These are phyloP conservation scores for Lepus americanus DNA, from an alignment of 2,113 vertebrate species.

Conservation along the genomic window DNA sequence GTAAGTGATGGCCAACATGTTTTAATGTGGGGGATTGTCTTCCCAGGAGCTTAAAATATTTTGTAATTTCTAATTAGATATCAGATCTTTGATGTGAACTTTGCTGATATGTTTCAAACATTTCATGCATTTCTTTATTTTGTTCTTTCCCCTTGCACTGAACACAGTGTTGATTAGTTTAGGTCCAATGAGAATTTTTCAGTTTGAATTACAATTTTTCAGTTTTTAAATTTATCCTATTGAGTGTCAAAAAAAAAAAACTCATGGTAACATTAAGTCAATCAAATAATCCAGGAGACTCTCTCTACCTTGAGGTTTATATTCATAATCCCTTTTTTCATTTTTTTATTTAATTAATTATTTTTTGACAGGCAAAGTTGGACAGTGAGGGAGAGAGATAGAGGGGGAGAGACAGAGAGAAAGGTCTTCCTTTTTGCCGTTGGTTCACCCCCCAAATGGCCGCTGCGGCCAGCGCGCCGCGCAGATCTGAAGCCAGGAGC, in stretches of 20 bases:
- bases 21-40: background rate
- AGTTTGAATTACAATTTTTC: background rate
- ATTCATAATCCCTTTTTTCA: background rate
- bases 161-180: background rate
- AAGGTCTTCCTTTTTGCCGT: too few species aligned
- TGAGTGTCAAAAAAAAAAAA: background rate
- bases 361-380: too few species aligned
- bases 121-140: conserved; percentile 11
- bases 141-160: conserved; percentile 30
- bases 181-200: background rate
- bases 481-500: too few species aligned
- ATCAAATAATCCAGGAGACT: background rate
- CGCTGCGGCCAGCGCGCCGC: too few species aligned
- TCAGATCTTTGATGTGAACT: background rate
- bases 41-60: background rate
- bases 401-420: too few species aligned
- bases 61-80: conserved; percentile 34
- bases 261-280: background rate
- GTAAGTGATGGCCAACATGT: background rate
- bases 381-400: too few species aligned
- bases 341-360: too few species aligned
- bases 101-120: conserved; percentile 19
- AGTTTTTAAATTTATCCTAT: background rate
- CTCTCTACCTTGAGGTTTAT: background rate
- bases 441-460: too few species aligned